These are phyloP conservation scores for Epinotia ramella DNA, from an alignment of 2,888 invertebrate species.

Conservation along the genomic window DNA sequence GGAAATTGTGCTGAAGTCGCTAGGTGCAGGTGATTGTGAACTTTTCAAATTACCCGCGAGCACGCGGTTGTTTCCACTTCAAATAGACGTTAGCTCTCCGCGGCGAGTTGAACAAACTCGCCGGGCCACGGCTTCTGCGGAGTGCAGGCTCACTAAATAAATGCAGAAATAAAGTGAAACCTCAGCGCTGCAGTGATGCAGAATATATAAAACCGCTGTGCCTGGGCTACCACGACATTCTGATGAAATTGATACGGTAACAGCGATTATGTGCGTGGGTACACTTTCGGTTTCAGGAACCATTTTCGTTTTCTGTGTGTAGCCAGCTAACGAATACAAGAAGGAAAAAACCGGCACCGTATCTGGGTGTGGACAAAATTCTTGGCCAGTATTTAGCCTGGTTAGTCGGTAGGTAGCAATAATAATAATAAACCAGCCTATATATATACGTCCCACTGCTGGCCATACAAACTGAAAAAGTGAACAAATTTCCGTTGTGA, in stretches of 20 bases:
- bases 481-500: no score
- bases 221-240: neutral
- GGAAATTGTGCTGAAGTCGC: constrained; percentile 83
- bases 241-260: neutral
- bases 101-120: constrained; percentile 64
- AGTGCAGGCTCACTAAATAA: constrained; percentile 31
- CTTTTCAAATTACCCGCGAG: constrained; percentile 84
- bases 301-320: no score
- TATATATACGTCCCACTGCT: no score
- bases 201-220: neutral
- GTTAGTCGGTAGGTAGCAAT: no score
- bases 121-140: constrained; percentile 14
- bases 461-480: no score
- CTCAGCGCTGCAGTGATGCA: neutral
- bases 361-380: no score
- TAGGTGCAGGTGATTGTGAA: constrained; percentile 81
- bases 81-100: constrained; percentile 59
- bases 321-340: no score
- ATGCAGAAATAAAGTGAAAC: constrained; percentile 18
- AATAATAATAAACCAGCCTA: no score
- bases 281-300: no score
- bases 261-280: no score
- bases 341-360: no score
- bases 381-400: no score
- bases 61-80: constrained; percentile 74